These are phyloP conservation scores for Eugnorisma glareosa DNA, from an alignment of 2,888 invertebrate genomes.

Conservation along the genomic window DNA sequence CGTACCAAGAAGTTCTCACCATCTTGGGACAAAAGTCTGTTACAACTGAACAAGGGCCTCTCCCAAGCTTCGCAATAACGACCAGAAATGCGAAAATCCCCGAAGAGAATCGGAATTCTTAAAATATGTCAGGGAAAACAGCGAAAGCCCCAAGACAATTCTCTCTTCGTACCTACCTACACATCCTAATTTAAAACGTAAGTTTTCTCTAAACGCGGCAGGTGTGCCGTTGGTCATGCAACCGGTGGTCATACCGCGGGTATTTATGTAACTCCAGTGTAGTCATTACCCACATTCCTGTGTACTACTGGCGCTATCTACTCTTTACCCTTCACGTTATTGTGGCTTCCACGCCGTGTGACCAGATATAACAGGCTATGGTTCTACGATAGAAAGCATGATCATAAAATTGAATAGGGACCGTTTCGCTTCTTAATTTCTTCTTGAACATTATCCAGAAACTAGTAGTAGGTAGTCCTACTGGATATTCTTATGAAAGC, in stretches of 20 bases:
- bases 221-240: slow-evolving; percentile 36
- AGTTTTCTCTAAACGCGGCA: slow-evolving; percentile 19
- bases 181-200: neutral
- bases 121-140: neutral
- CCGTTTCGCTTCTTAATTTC: neutral
- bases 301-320: slow-evolving; percentile 25
- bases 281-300: slow-evolving; percentile 30
- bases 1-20: neutral
- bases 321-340: slow-evolving; percentile 9
- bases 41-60: neutral
- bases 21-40: neutral
- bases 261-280: slow-evolving; percentile 20
- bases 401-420: too few species aligned
- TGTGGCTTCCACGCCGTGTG: slow-evolving; percentile 20
- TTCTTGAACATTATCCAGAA: neutral
- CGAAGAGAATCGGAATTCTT: neutral
- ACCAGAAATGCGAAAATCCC: neutral
- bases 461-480: neutral
- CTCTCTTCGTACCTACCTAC: neutral
- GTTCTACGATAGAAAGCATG: too few species aligned
- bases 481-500: neutral
- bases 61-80: neutral
- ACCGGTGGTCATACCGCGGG: slow-evolving; percentile 15
- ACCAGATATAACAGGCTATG: slow-evolving; percentile 20
- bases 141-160: neutral